Evolutionary conservation across 2,113 vertebrate species (phyloP).

Genomic region (Galemys pyrenaicus): DNA sequence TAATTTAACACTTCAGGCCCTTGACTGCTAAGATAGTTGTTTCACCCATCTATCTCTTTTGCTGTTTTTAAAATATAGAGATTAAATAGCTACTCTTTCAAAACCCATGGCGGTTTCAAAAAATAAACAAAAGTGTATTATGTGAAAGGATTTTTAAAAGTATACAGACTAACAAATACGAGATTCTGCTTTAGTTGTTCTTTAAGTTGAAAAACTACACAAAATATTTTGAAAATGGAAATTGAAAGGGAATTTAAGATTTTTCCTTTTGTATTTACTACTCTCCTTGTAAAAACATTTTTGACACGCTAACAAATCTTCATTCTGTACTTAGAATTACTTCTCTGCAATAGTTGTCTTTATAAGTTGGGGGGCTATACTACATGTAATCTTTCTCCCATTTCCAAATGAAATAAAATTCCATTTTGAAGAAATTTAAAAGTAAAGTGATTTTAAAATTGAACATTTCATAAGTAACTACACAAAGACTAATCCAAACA

Average conservation of each 20-base stretch:
- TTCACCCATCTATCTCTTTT: background rate
- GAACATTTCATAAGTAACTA: background rate
- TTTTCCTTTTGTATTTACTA: conserved; percentile 9
- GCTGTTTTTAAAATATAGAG: background rate
- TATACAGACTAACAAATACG: background rate
- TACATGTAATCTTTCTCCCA: background rate
- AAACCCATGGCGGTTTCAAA: background rate
- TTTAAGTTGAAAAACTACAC: conserved; percentile 16
- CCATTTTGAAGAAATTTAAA: background rate
- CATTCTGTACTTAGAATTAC: background rate
- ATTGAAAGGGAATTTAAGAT: background rate
- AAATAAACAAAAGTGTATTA: background rate
- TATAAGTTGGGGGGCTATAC: background rate
- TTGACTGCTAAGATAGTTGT: background rate
- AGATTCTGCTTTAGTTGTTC: background rate
- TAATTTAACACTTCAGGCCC: conserved; percentile 2
- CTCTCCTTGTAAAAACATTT: conserved; percentile 33
- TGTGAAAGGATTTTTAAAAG: background rate
- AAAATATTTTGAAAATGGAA: conserved; percentile 4
- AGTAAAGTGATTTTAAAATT: conserved; percentile 10
- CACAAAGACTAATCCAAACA: background rate
- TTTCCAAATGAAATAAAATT: conserved; percentile 36
- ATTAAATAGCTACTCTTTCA: conserved; percentile 24
- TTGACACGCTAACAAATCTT: conserved; percentile 27
- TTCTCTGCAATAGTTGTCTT: conserved; percentile 34